A percentile compares a stretch with the other conserved stretches of the same genome.
These are phyloP conservation scores for Coleophora flavipennella DNA, from an alignment of 2,888 invertebrate genomes.

Conservation along the genomic window DNA sequence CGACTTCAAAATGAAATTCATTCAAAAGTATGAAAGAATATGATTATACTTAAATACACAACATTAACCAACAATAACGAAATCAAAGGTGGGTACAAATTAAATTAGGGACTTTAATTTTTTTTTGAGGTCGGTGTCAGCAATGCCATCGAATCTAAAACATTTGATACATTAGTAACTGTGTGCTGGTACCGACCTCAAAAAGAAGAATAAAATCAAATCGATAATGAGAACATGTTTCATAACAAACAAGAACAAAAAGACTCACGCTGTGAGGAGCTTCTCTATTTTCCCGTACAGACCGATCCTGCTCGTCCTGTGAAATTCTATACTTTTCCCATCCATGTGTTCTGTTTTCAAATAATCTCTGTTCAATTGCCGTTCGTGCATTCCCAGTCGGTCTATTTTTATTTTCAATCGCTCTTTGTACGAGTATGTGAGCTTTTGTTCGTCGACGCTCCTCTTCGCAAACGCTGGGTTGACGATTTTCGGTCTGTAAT, in stretches of 20 bases:
- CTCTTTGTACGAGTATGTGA: slow-evolving; percentile 36
- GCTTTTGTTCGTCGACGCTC: slow-evolving; percentile 27
- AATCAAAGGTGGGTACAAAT: too few species aligned
- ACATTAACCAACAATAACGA: too few species aligned
- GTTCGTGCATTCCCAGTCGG: slow-evolving; percentile 45
- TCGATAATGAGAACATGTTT: too few species aligned
- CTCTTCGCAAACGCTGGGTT: slow-evolving; percentile 57
- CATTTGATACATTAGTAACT: too few species aligned
- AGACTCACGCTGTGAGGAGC: slow-evolving; percentile 75
- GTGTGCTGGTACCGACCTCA: too few species aligned
- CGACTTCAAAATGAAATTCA: too few species aligned
- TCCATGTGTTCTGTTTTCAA: slow-evolving; percentile 38
- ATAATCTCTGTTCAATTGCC: slow-evolving; percentile 33
- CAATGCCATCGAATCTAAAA: too few species aligned
- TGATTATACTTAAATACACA: too few species aligned
- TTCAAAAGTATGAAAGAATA: too few species aligned
- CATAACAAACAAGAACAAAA: background rate
- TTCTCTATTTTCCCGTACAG: slow-evolving; percentile 75
- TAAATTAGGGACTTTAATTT: too few species aligned
- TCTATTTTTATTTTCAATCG: slow-evolving; percentile 49
- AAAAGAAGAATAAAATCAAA: too few species aligned
- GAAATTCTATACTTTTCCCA: slow-evolving; percentile 54
- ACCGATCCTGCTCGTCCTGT: slow-evolving; percentile 74
- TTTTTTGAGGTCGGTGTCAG: too few species aligned
- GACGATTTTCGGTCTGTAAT: slow-evolving; percentile 19